A percentile compares a stretch with the other conserved stretches of the same genome.
phyloP scores from a whole-genome alignment of 2,113 vertebrate genomes.

The Chinchilla lanigera region DNA sequence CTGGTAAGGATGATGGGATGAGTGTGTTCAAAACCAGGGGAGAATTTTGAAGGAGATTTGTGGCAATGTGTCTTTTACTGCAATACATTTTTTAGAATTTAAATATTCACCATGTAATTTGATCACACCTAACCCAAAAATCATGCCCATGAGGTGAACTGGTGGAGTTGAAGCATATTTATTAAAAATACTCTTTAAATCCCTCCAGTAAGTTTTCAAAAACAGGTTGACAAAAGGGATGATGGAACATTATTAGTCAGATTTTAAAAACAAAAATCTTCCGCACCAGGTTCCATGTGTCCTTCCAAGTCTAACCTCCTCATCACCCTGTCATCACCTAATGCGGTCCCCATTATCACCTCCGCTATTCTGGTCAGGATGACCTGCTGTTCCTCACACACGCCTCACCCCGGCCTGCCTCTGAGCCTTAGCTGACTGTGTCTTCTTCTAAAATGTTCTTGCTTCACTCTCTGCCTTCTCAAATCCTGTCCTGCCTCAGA shows the following conservation, averaged over 20 bases:
- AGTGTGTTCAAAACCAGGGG: neutral
- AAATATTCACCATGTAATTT: neutral
- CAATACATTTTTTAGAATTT: neutral
- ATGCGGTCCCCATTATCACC: accelerated
- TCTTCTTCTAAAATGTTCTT: neutral
- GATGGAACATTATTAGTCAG: neutral
- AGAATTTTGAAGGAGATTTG: neutral
- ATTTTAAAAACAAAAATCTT: neutral
- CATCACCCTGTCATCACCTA: neutral
- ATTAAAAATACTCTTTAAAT: neutral
- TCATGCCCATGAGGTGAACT: neutral
- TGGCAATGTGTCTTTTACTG: neutral
- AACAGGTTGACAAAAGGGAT: neutral
- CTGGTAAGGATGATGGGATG: neutral
- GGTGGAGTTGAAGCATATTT: neutral
- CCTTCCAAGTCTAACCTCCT: neutral
- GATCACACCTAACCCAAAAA: neutral
- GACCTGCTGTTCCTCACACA: neutral
- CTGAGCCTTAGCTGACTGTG: neutral
- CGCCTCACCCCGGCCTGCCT: accelerated
- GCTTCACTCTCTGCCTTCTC: neutral
- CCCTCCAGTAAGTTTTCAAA: neutral
- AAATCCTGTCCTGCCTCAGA: neutral
- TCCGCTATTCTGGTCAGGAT: neutral
- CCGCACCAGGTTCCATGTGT: neutral